A percentile compares a stretch with the other conserved stretches of the same genome.
These are phyloP conservation scores for Chaenogobius annularis DNA, from an alignment of 2,113 vertebrate genomes.

Conservation along the genomic window DNA sequence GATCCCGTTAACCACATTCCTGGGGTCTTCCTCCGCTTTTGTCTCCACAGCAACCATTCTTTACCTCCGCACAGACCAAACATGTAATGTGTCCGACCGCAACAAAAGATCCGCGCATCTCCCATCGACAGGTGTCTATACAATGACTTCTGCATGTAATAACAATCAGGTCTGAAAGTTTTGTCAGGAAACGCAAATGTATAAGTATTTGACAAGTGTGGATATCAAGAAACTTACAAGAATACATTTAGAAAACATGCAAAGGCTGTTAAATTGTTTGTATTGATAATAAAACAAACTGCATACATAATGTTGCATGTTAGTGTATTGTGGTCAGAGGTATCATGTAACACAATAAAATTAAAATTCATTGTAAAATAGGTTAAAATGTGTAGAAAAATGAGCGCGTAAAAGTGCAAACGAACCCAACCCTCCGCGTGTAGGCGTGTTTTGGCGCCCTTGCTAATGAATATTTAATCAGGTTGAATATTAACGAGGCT, in stretches of 20 bases:
- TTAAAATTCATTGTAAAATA: not conserved
- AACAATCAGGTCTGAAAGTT: no score
- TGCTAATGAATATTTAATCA: slow-evolving; percentile 46
- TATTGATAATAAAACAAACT: not conserved
- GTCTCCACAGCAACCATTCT: slow-evolving; percentile 18
- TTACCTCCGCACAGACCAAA: not conserved
- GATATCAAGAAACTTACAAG: no score
- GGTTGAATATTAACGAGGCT: slow-evolving; percentile 30
- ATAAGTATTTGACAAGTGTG: no score
- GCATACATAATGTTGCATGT: not conserved
- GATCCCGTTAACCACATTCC: slow-evolving; percentile 22
- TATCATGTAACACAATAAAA: not conserved
- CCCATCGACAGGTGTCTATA: not conserved
- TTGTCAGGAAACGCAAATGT: no score
- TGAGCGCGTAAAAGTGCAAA: not conserved
- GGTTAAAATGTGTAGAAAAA: not conserved
- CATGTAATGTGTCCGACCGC: slow-evolving; percentile 3
- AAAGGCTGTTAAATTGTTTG: not conserved
- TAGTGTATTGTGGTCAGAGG: not conserved
- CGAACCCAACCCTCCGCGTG: not conserved
- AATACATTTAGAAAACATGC: not conserved
- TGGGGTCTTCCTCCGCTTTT: not conserved
- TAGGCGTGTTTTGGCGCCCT: slow-evolving; percentile 24
- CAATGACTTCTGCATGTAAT: not conserved
- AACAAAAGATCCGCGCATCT: not conserved